Base-by-base conservation (phyloP, 2,888 invertebrate genomes). In the Notocelia uddmanniana region DNA sequence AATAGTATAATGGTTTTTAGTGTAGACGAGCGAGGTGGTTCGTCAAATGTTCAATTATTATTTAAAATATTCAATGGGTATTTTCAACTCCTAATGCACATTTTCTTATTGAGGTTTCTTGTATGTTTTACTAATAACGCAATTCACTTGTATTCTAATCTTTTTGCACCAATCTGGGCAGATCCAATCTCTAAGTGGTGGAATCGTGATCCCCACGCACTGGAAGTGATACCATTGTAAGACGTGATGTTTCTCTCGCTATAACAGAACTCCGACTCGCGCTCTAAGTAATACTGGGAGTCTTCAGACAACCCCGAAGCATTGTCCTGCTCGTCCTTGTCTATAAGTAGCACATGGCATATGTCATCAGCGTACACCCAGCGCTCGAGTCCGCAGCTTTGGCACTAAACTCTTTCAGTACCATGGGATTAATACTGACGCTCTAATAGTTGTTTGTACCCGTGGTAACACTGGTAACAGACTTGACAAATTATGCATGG, bases 391-490 rank as follows among this genome's bases (percentile, higher is more conserved):
- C 79, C 77, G 31, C 91, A 91, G 55, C 77, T 73, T 10, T 78
- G 78, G 75, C 91, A 92, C 76, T 75, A 78, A 10, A 74, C 58
- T 64, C 89, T 90, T 74, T 90, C 89, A 0, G 89, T 91, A 6
- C 90, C 91, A 71, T 91, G 91, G 8, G 86, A 81, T 90, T 90
- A 91, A 75, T 85, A 91, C 31, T 91, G 76, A 76, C 91, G 91
- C 73, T 87, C 88, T 3, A 91, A 73, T 45, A 92, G 79, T 34
- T 77, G 80, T 71, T 87, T 85, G 75, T 90, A 90, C 26, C 85
- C 82, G 5, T 76, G 76, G 76, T 87, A n/a, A n/a, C n/a, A n/a
- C n/a, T n/a, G n/a, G n/a, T n/a, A 91, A 54, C 79, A 77, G 80
- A 86, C 82, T 5, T 77, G 75, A 66, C 91, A 91, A 48, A 80